Conservation (phyloP, 2,113 vertebrate genomes). For the Promerops cafer region DNA sequence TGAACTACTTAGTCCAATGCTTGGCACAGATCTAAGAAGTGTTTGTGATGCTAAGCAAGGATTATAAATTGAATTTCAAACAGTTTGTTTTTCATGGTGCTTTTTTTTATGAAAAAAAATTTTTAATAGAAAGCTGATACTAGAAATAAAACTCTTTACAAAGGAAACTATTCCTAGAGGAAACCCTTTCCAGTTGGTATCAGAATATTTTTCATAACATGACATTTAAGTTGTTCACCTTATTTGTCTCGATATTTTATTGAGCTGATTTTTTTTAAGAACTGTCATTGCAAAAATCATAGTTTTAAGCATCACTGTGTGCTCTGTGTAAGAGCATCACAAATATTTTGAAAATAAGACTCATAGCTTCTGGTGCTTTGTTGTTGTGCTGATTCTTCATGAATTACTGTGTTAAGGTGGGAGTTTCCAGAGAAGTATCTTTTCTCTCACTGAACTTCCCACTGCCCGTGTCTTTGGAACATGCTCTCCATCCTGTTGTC, state of each 20-base stretch:
- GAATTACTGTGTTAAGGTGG: not conserved
- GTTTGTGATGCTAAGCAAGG: not conserved
- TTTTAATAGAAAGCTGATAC: not conserved
- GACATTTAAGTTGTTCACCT: not conserved
- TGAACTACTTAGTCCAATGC: not conserved
- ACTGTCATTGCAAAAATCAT: not conserved
- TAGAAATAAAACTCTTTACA: not conserved
- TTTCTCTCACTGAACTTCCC: not conserved
- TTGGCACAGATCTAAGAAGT: not conserved
- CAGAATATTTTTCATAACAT: not conserved
- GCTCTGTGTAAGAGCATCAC: not conserved
- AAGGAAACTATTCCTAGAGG: not conserved
- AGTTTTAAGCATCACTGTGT: not conserved
- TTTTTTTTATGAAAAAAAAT: not conserved
- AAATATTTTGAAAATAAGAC: not conserved
- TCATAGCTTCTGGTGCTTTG: not conserved
- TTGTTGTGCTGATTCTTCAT: not conserved
- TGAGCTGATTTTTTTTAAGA: not conserved
- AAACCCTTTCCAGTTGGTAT: not conserved
- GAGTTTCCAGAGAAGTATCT: not conserved
- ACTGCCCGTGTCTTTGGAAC: not conserved
- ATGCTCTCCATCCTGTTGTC: not conserved
- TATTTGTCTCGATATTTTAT: not conserved
- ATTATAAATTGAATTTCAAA: not conserved
- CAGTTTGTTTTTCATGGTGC: not conserved